phyloP scores from a whole-genome alignment of 2,888 invertebrate species.

The Pheosia tremula region DNA sequence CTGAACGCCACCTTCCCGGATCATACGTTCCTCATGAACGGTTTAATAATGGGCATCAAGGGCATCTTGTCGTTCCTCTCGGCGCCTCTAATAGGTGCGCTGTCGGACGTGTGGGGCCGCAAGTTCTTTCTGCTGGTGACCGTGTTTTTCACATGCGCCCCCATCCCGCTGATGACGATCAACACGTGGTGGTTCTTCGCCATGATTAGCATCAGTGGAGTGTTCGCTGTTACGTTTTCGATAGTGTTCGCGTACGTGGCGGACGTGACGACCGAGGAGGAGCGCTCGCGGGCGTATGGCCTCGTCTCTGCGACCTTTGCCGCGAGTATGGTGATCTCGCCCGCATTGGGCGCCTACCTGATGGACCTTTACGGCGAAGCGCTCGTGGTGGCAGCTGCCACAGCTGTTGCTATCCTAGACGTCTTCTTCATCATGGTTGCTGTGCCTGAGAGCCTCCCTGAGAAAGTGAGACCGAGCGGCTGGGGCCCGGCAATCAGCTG shows the following conservation, averaged over 20 bases:
- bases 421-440: conserved; percentile 99
- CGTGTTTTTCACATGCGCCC: conserved; percentile 99
- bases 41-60: conserved; percentile 99
- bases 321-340: conserved; percentile 99
- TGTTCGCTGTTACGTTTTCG: conserved; percentile 99
- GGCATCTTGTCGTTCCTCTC: conserved; percentile 98
- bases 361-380: conserved; percentile 93
- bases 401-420: conserved; percentile 97
- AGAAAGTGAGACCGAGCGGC: conserved; percentile 91
- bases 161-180: conserved; percentile 99
- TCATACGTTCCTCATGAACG: conserved; percentile 99
- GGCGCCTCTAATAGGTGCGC: conserved; percentile 98
- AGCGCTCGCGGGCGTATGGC: conserved; percentile 97
- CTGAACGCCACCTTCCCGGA: conserved; percentile 99
- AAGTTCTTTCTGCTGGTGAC: conserved; percentile 99
- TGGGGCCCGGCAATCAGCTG: conserved; percentile 96
- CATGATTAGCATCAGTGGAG: conserved; percentile 99
- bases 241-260: conserved; percentile 99
- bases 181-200: conserved; percentile 99
- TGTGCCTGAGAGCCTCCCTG: conserved; percentile 99
- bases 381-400: conserved; percentile 97
- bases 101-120: conserved; percentile 99
- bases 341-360: conserved; percentile 96
- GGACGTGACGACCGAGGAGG: conserved; percentile 98
- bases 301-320: conserved; percentile 99